phyloP scores from a whole-genome alignment of 2,113 vertebrate species.

The Agelaius tricolor region DNA sequence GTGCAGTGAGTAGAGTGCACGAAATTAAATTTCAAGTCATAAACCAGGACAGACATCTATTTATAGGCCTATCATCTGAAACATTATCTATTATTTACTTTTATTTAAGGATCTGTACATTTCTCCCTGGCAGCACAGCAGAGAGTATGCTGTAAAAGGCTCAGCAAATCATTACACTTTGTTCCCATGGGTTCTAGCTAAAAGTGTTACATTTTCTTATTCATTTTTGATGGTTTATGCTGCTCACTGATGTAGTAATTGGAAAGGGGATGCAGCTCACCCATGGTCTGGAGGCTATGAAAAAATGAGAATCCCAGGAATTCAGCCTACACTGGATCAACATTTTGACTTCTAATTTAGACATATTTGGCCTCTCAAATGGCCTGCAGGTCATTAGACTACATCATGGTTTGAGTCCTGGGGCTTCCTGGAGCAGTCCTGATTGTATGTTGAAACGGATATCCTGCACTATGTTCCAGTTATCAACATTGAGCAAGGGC shows the following conservation, averaged over 20 bases:
- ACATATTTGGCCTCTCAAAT: not conserved
- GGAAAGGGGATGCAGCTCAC: not conserved
- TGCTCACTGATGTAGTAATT: not conserved
- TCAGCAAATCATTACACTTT: not conserved
- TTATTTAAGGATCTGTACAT: slow-evolving; percentile 9
- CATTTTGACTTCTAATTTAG: not conserved
- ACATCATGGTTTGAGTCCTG: not conserved
- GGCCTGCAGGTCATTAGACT: not conserved
- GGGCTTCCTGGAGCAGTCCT: not conserved
- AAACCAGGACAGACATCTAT: slow-evolving; percentile 11
- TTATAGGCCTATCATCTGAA: not conserved
- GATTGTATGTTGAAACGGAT: not conserved
- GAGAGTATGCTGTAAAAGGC: not conserved
- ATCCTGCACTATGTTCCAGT: not conserved
- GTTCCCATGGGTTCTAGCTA: not conserved
- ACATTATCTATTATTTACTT: slow-evolving; percentile 15
- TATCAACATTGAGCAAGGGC: not conserved
- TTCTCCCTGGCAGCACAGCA: not conserved
- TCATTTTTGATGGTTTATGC: not conserved
- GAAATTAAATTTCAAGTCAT: slow-evolving; percentile 25
- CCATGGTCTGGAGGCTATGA: not conserved
- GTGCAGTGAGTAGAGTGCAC: not conserved
- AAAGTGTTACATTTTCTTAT: not conserved
- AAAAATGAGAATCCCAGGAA: not conserved
- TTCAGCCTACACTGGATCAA: not conserved